Evolutionary conservation across 2,888 invertebrate genomes (phyloP).

Genomic region (Steinernema hermaphroditum): DNA sequence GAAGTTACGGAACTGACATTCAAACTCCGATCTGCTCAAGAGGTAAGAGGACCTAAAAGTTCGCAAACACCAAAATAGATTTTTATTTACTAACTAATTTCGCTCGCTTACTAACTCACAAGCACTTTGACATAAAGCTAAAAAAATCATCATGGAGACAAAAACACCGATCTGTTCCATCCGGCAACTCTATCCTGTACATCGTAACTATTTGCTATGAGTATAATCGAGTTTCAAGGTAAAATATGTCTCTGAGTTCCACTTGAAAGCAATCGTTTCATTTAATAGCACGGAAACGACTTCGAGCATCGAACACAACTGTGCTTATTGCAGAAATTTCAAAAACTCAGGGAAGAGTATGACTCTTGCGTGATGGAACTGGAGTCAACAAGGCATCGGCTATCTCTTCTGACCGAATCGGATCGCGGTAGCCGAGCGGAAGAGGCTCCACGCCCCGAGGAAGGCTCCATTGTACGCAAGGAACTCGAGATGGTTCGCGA

Average conservation of each 20-base stretch:
- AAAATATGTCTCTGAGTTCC: too few species aligned
- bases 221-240: not conserved
- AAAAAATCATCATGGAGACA: too few species aligned
- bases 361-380: constrained; percentile 36
- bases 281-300: too few species aligned
- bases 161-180: too few species aligned
- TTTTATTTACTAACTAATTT: too few species aligned
- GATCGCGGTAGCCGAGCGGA: constrained; percentile 32
- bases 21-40: constrained; percentile 1
- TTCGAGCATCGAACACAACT: too few species aligned
- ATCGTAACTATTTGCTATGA: not conserved
- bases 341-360: constrained; percentile 45
- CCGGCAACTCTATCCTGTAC: too few species aligned
- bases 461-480: constrained; percentile 35
- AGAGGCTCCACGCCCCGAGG: constrained; percentile 33
- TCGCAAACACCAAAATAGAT: too few species aligned
- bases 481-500: constrained; percentile 42
- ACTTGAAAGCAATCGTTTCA: too few species aligned
- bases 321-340: too few species aligned
- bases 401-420: constrained; percentile 20
- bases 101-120: too few species aligned
- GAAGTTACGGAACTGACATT: constrained; percentile 16
- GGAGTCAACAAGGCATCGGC: constrained; percentile 27
- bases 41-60: not conserved
- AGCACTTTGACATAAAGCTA: too few species aligned